These are phyloP conservation scores for Apomyelois bistriatella DNA, from an alignment of 2,888 invertebrate species.

Conservation along the genomic window DNA sequence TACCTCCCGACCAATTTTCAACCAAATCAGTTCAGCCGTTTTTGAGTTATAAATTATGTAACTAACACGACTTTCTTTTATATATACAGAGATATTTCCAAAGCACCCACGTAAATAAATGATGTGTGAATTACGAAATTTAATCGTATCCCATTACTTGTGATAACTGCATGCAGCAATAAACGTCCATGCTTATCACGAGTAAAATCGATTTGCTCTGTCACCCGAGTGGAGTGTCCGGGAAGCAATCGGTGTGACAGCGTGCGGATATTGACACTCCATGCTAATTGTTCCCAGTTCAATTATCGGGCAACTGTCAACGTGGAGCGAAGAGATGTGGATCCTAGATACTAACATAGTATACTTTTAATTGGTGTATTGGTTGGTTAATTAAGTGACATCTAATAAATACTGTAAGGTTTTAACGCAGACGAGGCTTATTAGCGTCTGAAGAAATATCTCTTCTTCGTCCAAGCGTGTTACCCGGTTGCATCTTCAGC, in stretches of 20 bases:
- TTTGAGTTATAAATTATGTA: no score
- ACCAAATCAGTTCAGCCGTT: no score
- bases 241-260: slow-evolving; percentile 64
- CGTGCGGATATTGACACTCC: slow-evolving; percentile 71
- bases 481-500: no score
- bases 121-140: slow-evolving; percentile 1
- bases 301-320: slow-evolving; percentile 76
- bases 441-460: no score
- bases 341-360: neutral
- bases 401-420: no score
- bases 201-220: slow-evolving; percentile 57
- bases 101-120: neutral
- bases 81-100: no score
- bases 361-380: no score
- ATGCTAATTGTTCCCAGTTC: slow-evolving; percentile 75
- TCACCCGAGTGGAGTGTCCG: slow-evolving; percentile 55
- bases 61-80: neutral
- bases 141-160: slow-evolving; percentile 5
- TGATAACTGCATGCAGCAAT: slow-evolving; percentile 10
- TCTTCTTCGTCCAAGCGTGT: no score
- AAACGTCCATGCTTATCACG: slow-evolving; percentile 31
- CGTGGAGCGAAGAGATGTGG: slow-evolving; percentile 39
- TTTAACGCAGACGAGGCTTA: no score
- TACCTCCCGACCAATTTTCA: no score
- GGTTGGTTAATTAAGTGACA: no score